phyloP scores from a whole-genome alignment of 2,797 vertebrate species.

The Euphonia xanthogaster region DNA sequence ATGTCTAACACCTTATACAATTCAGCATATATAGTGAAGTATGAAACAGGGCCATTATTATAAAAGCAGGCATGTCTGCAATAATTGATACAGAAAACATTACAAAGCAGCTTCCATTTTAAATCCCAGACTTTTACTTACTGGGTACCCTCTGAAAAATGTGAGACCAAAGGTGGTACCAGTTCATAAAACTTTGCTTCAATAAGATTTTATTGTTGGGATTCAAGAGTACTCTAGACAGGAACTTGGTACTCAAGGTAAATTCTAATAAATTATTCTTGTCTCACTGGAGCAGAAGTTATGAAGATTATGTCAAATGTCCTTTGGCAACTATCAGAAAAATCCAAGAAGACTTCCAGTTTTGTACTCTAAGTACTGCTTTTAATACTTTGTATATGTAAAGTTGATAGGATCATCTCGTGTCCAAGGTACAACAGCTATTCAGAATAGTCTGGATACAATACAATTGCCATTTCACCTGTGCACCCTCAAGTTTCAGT shows the following conservation, averaged over 20 bases:
- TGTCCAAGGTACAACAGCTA: neutral
- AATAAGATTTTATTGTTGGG: neutral
- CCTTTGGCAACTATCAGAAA: neutral
- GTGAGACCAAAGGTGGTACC: neutral
- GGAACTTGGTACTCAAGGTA: neutral
- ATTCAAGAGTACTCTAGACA: neutral
- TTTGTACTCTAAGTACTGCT: neutral
- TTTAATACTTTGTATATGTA: neutral
- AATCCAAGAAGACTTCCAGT: neutral
- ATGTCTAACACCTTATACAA: neutral
- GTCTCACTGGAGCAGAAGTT: neutral
- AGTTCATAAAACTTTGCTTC: neutral
- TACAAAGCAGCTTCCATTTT: neutral
- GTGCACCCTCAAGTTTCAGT: neutral
- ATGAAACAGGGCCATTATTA: neutral
- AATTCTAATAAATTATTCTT: neutral
- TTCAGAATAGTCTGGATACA: neutral
- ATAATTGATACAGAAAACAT: neutral
- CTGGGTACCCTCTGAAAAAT: neutral
- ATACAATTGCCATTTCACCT: neutral
- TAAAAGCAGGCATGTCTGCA: neutral
- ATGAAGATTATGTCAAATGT: neutral
- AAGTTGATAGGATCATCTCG: neutral
- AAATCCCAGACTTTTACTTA: neutral
- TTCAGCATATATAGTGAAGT: neutral